These are phyloP conservation scores for Neoniphon sammara DNA, from an alignment of 2,797 vertebrate species.

Conservation along the genomic window DNA sequence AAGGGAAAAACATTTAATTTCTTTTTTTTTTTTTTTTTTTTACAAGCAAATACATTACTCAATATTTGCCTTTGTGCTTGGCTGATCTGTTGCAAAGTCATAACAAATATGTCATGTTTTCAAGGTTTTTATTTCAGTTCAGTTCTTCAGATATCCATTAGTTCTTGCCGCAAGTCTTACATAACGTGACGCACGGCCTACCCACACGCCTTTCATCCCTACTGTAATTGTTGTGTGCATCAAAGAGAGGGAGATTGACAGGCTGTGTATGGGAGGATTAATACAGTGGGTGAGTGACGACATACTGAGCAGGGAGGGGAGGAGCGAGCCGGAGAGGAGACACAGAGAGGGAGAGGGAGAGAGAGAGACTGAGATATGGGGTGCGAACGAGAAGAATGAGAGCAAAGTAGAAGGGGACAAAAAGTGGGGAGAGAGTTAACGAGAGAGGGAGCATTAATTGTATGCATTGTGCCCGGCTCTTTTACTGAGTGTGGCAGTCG, in stretches of 20 bases:
- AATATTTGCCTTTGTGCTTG: too few relatives aligned
- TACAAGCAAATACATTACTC: slow-evolving; percentile 12
- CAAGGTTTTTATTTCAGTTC: slow-evolving; percentile 61
- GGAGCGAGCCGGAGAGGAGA: too few relatives aligned
- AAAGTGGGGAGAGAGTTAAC: slow-evolving; percentile 81
- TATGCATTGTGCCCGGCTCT: slow-evolving; percentile 79
- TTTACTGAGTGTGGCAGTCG: slow-evolving; percentile 87
- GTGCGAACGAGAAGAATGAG: slow-evolving; percentile 57
- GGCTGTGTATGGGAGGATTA: slow-evolving; percentile 76
- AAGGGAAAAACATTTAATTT: slow-evolving; percentile 21
- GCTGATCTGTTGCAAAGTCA: slow-evolving; percentile 32
- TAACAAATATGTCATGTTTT: slow-evolving; percentile 49
- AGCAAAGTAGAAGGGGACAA: slow-evolving; percentile 71
- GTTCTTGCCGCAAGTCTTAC: slow-evolving; percentile 69
- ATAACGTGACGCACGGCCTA: slow-evolving; percentile 58
- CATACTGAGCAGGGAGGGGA: slow-evolving; percentile 48
- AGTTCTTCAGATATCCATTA: slow-evolving; percentile 64
- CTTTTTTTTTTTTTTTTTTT: slow-evolving; percentile 23
- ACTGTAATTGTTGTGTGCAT: slow-evolving; percentile 79
- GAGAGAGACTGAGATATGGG: slow-evolving; percentile 52
- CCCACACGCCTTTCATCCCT: slow-evolving; percentile 70
- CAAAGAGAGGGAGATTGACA: slow-evolving; percentile 77
- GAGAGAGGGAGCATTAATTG: slow-evolving; percentile 80
- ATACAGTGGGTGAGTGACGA: slow-evolving; percentile 75
- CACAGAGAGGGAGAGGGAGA: slow-evolving; percentile 6